phyloP scores from a whole-genome alignment of 92 coral and sea anemone genomes.

The Parazoanthus atlanticus region DNA sequence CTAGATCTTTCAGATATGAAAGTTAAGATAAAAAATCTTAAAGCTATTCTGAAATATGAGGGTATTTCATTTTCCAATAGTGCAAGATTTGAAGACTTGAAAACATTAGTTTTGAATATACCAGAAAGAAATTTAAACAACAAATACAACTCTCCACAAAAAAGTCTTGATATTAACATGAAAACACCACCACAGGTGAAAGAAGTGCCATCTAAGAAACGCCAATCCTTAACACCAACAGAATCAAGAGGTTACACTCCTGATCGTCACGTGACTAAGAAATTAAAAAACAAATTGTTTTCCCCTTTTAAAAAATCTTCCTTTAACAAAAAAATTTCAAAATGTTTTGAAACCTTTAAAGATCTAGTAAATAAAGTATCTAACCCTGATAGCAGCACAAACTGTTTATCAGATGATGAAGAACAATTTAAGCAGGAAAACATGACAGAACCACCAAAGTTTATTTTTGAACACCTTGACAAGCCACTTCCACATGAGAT shows the following conservation, averaged over 20 bases:
- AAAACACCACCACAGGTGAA: not conserved
- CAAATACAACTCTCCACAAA: not conserved
- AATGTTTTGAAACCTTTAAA: slow-evolving; percentile 41
- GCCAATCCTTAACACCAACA: not conserved
- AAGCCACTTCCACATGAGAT: slow-evolving; percentile 3
- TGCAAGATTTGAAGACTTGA: too few relatives aligned
- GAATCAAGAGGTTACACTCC: slow-evolving; percentile 31
- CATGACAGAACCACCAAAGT: not conserved
- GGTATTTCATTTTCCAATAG: too few relatives aligned
- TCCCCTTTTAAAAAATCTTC: slow-evolving; percentile 9
- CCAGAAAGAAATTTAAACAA: not conserved
- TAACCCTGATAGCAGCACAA: not conserved
- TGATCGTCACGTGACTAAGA: not conserved
- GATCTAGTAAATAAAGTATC: slow-evolving; percentile 36
- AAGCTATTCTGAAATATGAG: too few relatives aligned
- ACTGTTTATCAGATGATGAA: slow-evolving; percentile 8
- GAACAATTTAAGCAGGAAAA: too few relatives aligned
- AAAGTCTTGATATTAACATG: not conserved
- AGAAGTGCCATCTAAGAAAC: not conserved
- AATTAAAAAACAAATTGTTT: not conserved
- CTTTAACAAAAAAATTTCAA: not conserved
- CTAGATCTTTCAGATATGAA: not conserved
- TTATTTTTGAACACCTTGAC: not conserved
- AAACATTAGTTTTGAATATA: too few relatives aligned
- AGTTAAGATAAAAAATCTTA: too few relatives aligned